Percentiles rank a stretch among this genome's conserved stretches.
Evolutionary conservation across 1,140 invertebrate species (phyloP).

Genomic region (Drosophila truncata): DNA sequence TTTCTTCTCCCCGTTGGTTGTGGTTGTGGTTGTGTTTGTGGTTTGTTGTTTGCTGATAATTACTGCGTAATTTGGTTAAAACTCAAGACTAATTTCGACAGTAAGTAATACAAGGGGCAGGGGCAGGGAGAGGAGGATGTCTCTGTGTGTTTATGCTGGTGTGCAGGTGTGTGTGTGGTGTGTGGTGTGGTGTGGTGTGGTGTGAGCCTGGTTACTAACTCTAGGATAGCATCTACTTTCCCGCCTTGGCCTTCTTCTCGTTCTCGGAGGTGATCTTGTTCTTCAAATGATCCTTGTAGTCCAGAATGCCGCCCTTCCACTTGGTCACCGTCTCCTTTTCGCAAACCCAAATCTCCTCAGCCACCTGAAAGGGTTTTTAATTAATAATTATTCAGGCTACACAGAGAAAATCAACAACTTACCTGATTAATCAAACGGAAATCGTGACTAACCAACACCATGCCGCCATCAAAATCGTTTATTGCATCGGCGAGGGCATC

Average conservation of each 20-base stretch:
- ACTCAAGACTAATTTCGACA: conserved; percentile 62
- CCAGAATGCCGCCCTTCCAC: conserved; percentile 97
- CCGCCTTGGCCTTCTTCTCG: conserved; percentile 77
- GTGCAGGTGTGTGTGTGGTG: conserved; percentile 22
- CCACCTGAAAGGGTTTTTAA: conserved; percentile 90
- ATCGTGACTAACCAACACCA: conserved; percentile 98
- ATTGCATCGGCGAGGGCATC: conserved; percentile 99
- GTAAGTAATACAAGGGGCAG: conserved; percentile 13
- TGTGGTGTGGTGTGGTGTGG: no score
- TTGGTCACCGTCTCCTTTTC: conserved; percentile 98
- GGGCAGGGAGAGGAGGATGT: conserved; percentile 5
- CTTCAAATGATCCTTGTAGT: conserved; percentile 98
- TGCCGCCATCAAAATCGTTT: conserved; percentile 98
- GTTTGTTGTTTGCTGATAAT: conserved; percentile 9
- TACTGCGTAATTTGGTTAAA: conserved; percentile 27
- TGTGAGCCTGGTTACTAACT: conserved; percentile 17
- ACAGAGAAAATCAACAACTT: not conserved
- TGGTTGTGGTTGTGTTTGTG: conserved; percentile 13
- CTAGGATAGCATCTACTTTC: conserved; percentile 50
- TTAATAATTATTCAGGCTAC: not conserved
- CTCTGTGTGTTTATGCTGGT: conserved; percentile 14
- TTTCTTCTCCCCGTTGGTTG: conserved; percentile 27
- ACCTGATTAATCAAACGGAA: conserved; percentile 99
- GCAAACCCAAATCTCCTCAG: conserved; percentile 99
- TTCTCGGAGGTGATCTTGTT: conserved; percentile 81